Evolutionary conservation across 2,888 invertebrate species (phyloP), one percentile per base, ranked within the genome.

Genomic region (Cremastinae sp.): DNA sequence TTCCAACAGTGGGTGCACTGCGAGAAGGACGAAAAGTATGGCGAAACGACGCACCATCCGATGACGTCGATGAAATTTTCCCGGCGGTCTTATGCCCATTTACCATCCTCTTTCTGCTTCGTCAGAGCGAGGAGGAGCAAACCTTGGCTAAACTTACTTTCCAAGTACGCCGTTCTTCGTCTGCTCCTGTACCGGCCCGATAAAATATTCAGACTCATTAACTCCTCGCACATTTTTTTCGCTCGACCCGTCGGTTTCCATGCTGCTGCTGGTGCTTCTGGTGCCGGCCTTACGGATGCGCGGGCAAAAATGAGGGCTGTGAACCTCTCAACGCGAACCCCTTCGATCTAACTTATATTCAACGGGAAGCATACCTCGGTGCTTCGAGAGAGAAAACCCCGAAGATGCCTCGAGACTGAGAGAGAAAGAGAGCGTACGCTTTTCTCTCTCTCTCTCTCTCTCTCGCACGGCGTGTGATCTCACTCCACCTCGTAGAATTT

Each of bases 131-230:
- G 10, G 43, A 51, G 28, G 28, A 28, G 28, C 2, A 43, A 22
- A 51, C 49, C 49, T 51, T 45, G 69, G 45, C 49, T 64, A 65
- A 77, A 77, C 65, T 77, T 74, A 70, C 69, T 77, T 74, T n/a
- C 53, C 65, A 74, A 77, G 73, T 74, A 47, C 49, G 65, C 69
- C 55, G 59, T 59, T 47, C 41, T 56, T 64, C 75, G 69, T 78
- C 55, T 64, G 41, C 55, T 55, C 61, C 41, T 28, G 28, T 28
- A 28, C 28, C 28, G 28, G 28, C 47, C 49, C 75, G 75, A 78
- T 78, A 70, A 78, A 78, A 78, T 70, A 78, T 78, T 78, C 75
- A 78, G 75, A 74, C 75, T 78, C 78, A 78, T 78, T 78, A 78
- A 75, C 75, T 68, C 64, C 58, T 71, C 74, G 64, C 76, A 73